Evolutionary conservation across 2,113 vertebrate species (phyloP).

Genomic region (Danionella cerebrum): DNA sequence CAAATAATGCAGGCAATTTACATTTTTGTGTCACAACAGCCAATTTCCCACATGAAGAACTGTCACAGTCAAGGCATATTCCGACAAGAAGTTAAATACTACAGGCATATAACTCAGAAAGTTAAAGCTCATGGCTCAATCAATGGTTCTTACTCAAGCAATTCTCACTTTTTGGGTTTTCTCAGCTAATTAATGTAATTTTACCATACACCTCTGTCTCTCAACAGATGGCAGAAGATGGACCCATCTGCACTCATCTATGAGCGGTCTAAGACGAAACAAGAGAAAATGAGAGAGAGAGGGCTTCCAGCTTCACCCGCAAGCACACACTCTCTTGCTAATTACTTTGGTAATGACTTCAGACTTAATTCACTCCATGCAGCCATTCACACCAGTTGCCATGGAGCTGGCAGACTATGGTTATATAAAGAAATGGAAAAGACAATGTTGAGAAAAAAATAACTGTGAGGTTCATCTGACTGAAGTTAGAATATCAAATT

Average conservation of each 20-base stretch:
- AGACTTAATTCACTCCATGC: conserved; percentile 18
- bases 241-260: conserved; percentile 10
- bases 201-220: neutral
- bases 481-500: no score
- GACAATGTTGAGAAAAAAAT: neutral
- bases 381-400: conserved; percentile 1
- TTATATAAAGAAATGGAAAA: conserved; percentile 4
- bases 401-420: neutral
- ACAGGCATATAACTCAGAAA: neutral
- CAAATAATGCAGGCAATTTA: neutral
- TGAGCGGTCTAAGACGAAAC: neutral
- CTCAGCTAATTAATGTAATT: neutral
- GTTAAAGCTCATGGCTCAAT: neutral
- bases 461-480: neutral
- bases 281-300: neutral
- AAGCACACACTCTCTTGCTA: neutral
- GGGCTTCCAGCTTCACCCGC: neutral
- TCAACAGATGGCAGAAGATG: conserved; percentile 11
- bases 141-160: neutral
- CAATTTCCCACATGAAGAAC: neutral
- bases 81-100: neutral
- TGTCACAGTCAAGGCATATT: neutral
- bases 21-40: neutral
- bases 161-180: neutral
- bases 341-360: conserved; percentile 19